Base-by-base conservation (phyloP, 2,888 invertebrate genomes). In the Amorpha juglandis region DNA sequence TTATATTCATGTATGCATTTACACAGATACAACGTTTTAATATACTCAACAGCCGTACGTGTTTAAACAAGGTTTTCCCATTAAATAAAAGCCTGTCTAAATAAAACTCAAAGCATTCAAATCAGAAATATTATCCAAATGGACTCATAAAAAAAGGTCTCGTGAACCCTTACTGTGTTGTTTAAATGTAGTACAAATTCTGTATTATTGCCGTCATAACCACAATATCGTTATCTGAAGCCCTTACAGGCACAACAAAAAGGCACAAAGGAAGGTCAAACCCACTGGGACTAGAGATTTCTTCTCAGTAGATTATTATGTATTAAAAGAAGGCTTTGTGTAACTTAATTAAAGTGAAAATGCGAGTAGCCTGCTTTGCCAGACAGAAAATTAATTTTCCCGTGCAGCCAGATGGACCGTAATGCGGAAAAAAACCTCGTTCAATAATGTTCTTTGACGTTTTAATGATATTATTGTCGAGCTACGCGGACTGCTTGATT, bases 191-290 rank as follows among this genome's bases (percentile, higher is more conserved):
- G 38, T 45, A 65, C 52, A 58, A 35, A 58, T 58, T 58, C 48
- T n/a, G 55, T 35, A 47, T 65, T 62, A 62, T 62, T 62, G 45
- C 42, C 65, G 62, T 72, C 75, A 77, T 72, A 74, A 65, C 67
- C 70, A 69, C 74, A 70, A 72, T 74, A 74, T 70, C 64, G 70
- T 69, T 73, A 76, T 76, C 70, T 70, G 51, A 68, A 74, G 69
- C 73, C 77, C 71, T 71, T 35, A 67, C 68, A 69, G 72, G 64
- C 50, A 68, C 63, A 68, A 71, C 70, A 69, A 72, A 77, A 76
- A 74, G 73, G 72, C 69, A 47, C 64, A 48, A 47, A 58, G 47
- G 55, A n/a, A 27, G 52, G 38, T n/a, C 38, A n/a, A 12, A 33
- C 53, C 48, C 55, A 11, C 55, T 38, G 21, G 55, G 53, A 53